Evolutionary conservation across 2,888 invertebrate genomes (phyloP).

Genomic region (Drosophila mercatorum): DNA sequence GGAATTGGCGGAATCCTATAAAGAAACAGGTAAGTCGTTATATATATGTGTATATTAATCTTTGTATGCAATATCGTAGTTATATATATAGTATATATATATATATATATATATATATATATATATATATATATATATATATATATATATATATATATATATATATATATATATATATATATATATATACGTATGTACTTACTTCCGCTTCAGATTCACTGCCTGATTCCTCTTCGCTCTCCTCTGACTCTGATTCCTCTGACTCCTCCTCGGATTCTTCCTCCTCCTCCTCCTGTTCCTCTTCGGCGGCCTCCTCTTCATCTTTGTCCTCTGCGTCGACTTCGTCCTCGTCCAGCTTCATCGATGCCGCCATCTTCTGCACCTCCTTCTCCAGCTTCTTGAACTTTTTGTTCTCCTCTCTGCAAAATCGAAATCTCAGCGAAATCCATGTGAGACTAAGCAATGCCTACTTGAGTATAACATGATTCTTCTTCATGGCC

Average conservation of each 20-base stretch:
- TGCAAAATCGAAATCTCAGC: constrained; percentile 62
- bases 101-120: too few relatives aligned
- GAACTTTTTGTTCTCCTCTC: constrained; percentile 92
- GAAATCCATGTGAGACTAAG: not conserved
- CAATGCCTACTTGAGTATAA: constrained; percentile 87
- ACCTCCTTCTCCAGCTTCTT: constrained; percentile 94
- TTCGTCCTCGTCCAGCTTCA: constrained; percentile 92
- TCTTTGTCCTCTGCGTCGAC: constrained; percentile 89
- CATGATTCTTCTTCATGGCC: constrained; percentile 92
- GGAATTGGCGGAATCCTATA: constrained; percentile 88
- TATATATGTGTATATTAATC: not conserved
- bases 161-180: too few relatives aligned
- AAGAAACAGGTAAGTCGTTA: constrained; percentile 28
- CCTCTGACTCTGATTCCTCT: constrained; percentile 88
- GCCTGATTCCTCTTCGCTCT: constrained; percentile 83
- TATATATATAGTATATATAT: too few relatives aligned
- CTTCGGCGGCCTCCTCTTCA: constrained; percentile 86
- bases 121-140: too few relatives aligned
- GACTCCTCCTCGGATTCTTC: constrained; percentile 84
- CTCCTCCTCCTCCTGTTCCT: constrained; percentile 82
- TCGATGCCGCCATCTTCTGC: constrained; percentile 94
- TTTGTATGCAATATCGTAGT: too few relatives aligned
- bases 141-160: too few relatives aligned
- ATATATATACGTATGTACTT: not conserved
- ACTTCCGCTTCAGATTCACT: constrained; percentile 81